Evolutionary conservation across 2,113 vertebrate genomes (phyloP), one percentile per base, ranked within the genome.

Genomic region (Calcarius ornatus): DNA sequence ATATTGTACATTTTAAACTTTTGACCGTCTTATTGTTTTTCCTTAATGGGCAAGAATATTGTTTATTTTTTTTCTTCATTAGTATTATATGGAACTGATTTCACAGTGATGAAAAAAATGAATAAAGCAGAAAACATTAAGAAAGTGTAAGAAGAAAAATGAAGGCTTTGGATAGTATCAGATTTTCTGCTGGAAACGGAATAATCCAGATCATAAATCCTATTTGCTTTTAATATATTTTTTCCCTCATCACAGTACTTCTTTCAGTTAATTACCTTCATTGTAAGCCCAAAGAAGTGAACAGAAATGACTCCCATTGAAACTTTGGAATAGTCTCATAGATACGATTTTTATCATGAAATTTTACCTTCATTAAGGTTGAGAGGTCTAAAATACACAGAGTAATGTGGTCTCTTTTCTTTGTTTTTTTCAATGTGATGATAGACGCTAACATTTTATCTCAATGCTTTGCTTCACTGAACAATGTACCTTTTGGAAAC

Each of bases 401-500:
- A 50, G 19, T 57, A 87, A 82, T 69, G 31, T 50, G 45, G 40
- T 66, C n/a, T 92, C 77, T 48, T 65, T 56, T 63, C 27, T 92
- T 82, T 33, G 12, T 21, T n/a, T 89, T 95, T 93, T 65, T 78
- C 69, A 73, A 10, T 90, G 78, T 79, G 69, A 89, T 86, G 68
- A 59, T 72, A 86, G 79, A 92, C 84, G 82, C 81, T 92, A 95
- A 72, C 71, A 53, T 83, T 95, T 95, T 80, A 87, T 35, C 37
- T 91, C 68, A 68, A 76, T 65, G 69, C 50, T 85, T 83, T 91
- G 81, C 68, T 91, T 96, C 79, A 91, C 53, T 6, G 6, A 94
- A 92, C 76, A 96, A 82, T 20, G 30, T 92, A 80, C 92, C 86
- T 95, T 96, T 97, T 81, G 83, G 85, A 96, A 96, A 94, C 75